These are phyloP conservation scores for Gortyna flavago DNA, from an alignment of 2,888 invertebrate genomes.

Conservation along the genomic window DNA sequence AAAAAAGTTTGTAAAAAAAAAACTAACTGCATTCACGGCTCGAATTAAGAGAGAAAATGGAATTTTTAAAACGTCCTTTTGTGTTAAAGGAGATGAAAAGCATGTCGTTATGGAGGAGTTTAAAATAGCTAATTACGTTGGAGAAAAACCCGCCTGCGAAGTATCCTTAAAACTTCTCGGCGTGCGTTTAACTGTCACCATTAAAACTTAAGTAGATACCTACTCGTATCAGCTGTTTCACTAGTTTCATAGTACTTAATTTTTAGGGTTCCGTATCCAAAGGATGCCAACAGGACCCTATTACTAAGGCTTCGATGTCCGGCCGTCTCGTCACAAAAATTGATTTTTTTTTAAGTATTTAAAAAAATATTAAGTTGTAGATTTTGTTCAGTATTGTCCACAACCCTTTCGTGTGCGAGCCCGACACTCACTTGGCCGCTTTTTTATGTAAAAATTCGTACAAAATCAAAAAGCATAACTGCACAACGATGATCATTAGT, in stretches of 20 bases:
- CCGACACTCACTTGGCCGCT: background rate
- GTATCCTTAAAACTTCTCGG: conserved; percentile 71
- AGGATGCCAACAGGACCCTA: too few species aligned
- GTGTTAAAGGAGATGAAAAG: conserved; percentile 75
- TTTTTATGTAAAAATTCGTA: background rate
- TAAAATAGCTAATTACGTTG: conserved; percentile 80
- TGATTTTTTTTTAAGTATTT: background rate
- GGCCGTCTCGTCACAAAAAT: too few species aligned
- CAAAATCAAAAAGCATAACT: background rate
- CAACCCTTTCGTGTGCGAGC: background rate
- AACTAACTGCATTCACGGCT: conserved; percentile 58
- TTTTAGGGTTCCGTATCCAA: background rate
- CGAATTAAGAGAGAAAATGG: conserved; percentile 72
- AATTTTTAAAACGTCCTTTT: conserved; percentile 76
- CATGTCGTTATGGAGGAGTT: conserved; percentile 76
- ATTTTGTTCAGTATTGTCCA: background rate
- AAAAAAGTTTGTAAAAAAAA: conserved; percentile 58
- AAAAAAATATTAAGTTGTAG: background rate
- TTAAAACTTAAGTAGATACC: conserved; percentile 71
- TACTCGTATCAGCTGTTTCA: conserved; percentile 43
- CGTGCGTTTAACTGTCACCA: conserved; percentile 74
- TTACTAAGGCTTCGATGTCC: background rate
- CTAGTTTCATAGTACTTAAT: conserved; percentile 7
- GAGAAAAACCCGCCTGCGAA: conserved; percentile 72
- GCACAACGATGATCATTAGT: background rate